Percentiles rank a stretch among this genome's conserved stretches.
phyloP scores from a whole-genome alignment of 2,797 vertebrate genomes.

The Dermochelys coriacea region DNA sequence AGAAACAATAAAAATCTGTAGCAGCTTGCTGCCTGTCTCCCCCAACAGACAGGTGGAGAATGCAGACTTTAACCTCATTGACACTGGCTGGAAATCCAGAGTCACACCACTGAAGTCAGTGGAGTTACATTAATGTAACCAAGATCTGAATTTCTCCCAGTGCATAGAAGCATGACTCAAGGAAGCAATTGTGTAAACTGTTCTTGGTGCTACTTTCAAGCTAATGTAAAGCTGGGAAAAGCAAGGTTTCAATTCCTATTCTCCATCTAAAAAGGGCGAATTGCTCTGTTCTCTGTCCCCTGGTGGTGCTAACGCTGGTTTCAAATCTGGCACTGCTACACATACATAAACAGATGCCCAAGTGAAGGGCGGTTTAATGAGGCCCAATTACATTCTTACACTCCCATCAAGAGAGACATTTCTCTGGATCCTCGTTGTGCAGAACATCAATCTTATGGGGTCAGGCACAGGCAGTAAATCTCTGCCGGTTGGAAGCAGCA shows the following conservation, averaged over 20 bases:
- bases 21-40: constrained; percentile 28
- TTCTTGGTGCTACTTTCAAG: not conserved
- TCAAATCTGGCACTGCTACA: not conserved
- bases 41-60: constrained; percentile 53
- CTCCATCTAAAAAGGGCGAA: not conserved
- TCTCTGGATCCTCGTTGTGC: not conserved
- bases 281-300: not conserved
- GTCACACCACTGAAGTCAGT: not conserved
- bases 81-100: not conserved
- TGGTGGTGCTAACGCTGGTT: not conserved
- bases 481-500: not conserved
- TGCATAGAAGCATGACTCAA: not conserved
- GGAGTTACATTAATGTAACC: not conserved
- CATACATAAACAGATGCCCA: not conserved
- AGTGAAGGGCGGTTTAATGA: not conserved
- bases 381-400: not conserved
- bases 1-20: constrained; percentile 59
- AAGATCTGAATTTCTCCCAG: not conserved
- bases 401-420: not conserved
- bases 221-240: not conserved
- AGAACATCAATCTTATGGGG: not conserved
- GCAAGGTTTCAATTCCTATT: not conserved
- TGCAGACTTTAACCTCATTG: not conserved
- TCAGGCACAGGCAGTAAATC: not conserved
- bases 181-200: not conserved